Evolutionary conservation across 1,140 invertebrate genomes (phyloP), one percentile per base, ranked within the genome.

Genomic region (Homarus americanus): DNA sequence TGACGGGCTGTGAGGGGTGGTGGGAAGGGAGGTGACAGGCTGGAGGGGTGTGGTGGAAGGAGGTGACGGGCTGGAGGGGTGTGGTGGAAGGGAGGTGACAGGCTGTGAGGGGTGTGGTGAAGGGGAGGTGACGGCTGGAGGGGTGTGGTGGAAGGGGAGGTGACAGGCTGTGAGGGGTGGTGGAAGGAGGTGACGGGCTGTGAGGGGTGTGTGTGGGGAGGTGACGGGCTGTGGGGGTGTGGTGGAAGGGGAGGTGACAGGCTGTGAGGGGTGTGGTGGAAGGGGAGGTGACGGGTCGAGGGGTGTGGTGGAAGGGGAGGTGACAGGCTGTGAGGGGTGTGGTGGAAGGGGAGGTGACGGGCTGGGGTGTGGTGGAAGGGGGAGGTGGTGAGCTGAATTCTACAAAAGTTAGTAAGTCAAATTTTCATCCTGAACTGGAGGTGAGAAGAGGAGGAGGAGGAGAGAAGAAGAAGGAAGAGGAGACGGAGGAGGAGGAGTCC

Each of bases 131-230:
- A 75, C 32, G 72, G 32, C 0, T 28, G 41, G 78, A 28, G 20
- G 38, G 78, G 40, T 15, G 38, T 41, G 40, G 24, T 10, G 44
- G 38, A n/a, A n/a, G n/a, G n/a, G n/a, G n/a, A n/a, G 38, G 38
- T 41, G 78, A 80, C 9, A 38, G 78, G 38, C 20, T 10, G 78
- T 41, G 78, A 80, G 7, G 78, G 78, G 38, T n/a, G 44, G n/a
- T n/a, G n/a, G n/a, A n/a, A n/a, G n/a, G n/a, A n/a, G n/a, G n/a
- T n/a, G n/a, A n/a, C n/a, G n/a, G n/a, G n/a, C n/a, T n/a, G n/a
- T n/a, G n/a, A n/a, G n/a, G n/a, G 78, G 44, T 20, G 38, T 4
- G 32, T 9, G 20, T 17, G 38, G 10, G 9, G 38, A 10, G 75
- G 38, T 40, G 20, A 49, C 44, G 12, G 44, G 44, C 5, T 15